Conservation (phyloP, 2,888 invertebrate genomes). For the Eupsilia transversa region DNA sequence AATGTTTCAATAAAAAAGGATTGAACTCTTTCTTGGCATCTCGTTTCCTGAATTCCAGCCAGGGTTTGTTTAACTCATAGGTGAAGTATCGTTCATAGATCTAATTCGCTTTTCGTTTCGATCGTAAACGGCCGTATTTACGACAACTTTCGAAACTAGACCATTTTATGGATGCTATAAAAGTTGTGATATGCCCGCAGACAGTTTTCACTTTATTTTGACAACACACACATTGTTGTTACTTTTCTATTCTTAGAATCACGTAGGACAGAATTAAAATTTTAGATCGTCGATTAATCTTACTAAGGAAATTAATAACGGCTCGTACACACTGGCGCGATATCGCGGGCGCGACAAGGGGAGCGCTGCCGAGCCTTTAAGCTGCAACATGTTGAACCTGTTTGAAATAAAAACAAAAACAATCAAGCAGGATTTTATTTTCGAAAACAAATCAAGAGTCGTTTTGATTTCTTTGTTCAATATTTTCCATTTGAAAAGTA, state of each 20-base stretch:
- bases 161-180: slow-evolving; percentile 71
- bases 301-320: background rate
- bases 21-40: background rate
- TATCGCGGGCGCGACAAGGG: no score
- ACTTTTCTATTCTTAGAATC: background rate
- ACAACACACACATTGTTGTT: slow-evolving; percentile 18
- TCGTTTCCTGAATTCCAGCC: slow-evolving; percentile 20
- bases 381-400: no score
- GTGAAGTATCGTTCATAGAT: slow-evolving; percentile 58
- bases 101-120: slow-evolving; percentile 69
- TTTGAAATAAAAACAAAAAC: background rate
- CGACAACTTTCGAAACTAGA: slow-evolving; percentile 70
- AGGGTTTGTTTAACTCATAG: slow-evolving; percentile 33
- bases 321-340: no score
- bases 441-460: background rate
- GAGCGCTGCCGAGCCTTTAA: no score
- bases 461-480: background rate
- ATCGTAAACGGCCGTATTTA: slow-evolving; percentile 77
- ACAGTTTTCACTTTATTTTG: slow-evolving; percentile 69
- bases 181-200: slow-evolving; percentile 63
- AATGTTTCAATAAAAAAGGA: background rate
- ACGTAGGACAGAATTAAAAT: no score
- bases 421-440: background rate
- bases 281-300: background rate
- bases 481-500: background rate